Conservation (phyloP, 1,140 invertebrate species). For the Trichonephila clavipes region DNA sequence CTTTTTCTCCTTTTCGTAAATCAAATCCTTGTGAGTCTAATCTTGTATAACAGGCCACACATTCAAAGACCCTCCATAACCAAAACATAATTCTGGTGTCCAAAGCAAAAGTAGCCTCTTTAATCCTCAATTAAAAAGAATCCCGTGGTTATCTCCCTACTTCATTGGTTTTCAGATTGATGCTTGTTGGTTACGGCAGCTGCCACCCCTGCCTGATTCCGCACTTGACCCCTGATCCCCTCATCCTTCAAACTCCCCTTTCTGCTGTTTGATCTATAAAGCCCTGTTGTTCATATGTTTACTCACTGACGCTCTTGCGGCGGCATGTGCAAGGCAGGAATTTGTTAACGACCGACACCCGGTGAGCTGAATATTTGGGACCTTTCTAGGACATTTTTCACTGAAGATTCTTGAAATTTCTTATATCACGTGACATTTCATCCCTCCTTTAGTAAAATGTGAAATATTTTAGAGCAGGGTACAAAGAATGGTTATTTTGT, state of each 20-base stretch:
- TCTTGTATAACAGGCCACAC: no score
- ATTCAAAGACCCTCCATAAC: no score
- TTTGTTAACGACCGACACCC: slow-evolving; percentile 2
- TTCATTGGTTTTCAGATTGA: background rate
- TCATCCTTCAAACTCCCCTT: slow-evolving; percentile 37
- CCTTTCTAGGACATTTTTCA: background rate
- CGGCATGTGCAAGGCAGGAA: background rate
- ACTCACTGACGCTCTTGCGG: background rate
- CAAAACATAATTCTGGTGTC: background rate
- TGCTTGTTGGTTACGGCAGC: background rate
- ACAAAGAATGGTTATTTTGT: no score
- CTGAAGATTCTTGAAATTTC: no score
- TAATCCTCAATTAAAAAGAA: background rate
- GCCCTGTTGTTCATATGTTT: slow-evolving; percentile 51
- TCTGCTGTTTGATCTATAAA: slow-evolving; percentile 32
- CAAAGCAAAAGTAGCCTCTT: background rate
- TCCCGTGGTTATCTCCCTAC: background rate
- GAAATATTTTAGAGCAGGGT: no score
- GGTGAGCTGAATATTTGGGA: background rate
- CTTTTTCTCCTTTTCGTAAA: no score
- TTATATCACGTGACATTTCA: no score
- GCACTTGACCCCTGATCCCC: slow-evolving; percentile 50
- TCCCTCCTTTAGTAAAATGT: no score
- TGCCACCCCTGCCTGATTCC: slow-evolving; percentile 11
- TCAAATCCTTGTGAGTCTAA: no score